phyloP scores from a whole-genome alignment of 2,113 vertebrate genomes.

The Semnornis frantzii region DNA sequence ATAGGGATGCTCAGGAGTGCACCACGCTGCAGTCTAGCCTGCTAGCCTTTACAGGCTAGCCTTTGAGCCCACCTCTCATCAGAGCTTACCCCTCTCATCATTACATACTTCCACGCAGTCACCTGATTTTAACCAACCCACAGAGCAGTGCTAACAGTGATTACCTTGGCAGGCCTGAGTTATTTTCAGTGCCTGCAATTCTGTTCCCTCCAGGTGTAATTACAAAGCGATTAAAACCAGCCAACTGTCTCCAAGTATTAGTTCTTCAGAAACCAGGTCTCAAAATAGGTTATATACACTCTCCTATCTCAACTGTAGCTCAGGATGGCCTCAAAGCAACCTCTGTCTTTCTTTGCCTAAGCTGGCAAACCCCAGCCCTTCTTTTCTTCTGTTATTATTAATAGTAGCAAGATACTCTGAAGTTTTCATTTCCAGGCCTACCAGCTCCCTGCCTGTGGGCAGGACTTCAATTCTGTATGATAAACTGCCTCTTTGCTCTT shows the following conservation, averaged over 20 bases:
- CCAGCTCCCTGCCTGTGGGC: neutral
- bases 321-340: neutral
- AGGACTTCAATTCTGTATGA: neutral
- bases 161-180: constrained; percentile 38
- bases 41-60: neutral
- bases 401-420: neutral
- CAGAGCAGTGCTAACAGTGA: constrained; percentile 1
- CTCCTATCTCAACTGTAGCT: neutral
- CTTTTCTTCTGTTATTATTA: neutral
- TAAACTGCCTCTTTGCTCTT: neutral
- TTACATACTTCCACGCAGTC: neutral
- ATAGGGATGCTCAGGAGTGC: neutral
- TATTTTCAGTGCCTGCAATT: constrained; percentile 42
- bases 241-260: constrained; percentile 45
- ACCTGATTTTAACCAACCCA: neutral
- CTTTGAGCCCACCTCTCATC: neutral
- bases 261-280: constrained; percentile 37
- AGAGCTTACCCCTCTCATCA: neutral
- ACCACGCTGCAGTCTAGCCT: neutral
- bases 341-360: neutral
- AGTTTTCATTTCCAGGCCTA: neutral
- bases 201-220: constrained; percentile 59
- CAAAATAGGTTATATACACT: neutral
- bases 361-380: neutral
- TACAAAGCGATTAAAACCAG: constrained; percentile 48